phyloP scores from a whole-genome alignment of 2,113 vertebrate genomes.

The Ploceus nigricollis region DNA sequence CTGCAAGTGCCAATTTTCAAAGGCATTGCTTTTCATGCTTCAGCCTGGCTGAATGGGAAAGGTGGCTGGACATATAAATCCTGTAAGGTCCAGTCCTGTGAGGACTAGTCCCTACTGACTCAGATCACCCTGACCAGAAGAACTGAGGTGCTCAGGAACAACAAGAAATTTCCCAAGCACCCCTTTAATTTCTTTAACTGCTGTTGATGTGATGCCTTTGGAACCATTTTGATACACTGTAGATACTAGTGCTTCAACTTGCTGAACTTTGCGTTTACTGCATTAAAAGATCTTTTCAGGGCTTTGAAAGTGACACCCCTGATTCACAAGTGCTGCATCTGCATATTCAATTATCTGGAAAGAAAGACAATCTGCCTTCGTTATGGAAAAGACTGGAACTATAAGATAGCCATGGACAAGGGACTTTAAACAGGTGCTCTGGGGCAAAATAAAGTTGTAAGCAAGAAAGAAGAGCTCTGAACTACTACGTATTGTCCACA shows the following conservation, averaged over 20 bases:
- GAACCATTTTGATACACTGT: not conserved
- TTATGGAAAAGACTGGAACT: not conserved
- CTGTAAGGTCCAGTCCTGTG: not conserved
- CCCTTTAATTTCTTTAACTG: not conserved
- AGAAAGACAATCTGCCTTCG: not conserved
- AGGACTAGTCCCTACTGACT: not conserved
- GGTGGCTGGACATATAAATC: not conserved
- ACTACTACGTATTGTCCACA: accelerated
- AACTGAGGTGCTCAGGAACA: not conserved
- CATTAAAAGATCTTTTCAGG: not conserved
- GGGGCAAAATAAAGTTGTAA: not conserved
- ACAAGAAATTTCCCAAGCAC: not conserved
- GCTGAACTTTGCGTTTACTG: not conserved
- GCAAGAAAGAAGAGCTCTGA: not conserved
- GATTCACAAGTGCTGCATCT: not conserved
- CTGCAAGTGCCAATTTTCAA: not conserved
- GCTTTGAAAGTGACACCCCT: not conserved
- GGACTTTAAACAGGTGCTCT: not conserved
- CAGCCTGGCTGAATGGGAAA: not conserved
- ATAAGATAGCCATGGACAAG: not conserved
- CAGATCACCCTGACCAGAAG: not conserved
- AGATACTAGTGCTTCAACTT: not conserved
- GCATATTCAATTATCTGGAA: not conserved
- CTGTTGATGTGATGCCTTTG: not conserved
- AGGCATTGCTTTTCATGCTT: not conserved